Evolutionary conservation across 1,140 invertebrate species (phyloP), one percentile per base, ranked within the genome.

Genomic region (Conus ventricosus): DNA sequence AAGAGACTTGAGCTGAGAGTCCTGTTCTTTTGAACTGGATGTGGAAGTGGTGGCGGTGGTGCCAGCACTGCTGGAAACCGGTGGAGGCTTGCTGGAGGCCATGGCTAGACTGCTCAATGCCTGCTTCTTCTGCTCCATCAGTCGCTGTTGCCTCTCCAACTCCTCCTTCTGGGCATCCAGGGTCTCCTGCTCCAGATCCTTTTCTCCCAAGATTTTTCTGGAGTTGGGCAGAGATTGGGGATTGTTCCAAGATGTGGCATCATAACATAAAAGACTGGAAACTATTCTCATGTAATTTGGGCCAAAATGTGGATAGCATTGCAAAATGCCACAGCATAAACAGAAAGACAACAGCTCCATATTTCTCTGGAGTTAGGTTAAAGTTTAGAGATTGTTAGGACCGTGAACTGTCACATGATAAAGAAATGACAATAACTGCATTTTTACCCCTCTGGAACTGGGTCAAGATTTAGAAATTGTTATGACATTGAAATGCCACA

Each of bases 141-240:
- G 88, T 71, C 96, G 92, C 84, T 94, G 92, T 87, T 95, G 94
- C 78, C 98, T 96, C 93, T 99, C 98, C 91, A 97, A 97, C 95
- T 99, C 98, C 94, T 98, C 98, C 60, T 97, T 96, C 94, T 99
- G 98, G 5, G 98, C 98, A 51, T 97, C 97, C n/a, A 99, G 93
- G 10, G 98, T 99, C 13, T 97, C 97, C 90, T 98, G 97, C 93
- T 99, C 98, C 81, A 99, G 95, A 93, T 99, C 97, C 85, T 97
- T 97, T 92, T 99, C 98, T 93, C 97, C 97, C 96, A 99, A 97
- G 1, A 99, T 98, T 95, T 99, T 98, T 75, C 98, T 96, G 91
- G 98, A 91, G 91, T 82, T 78, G n/a, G 55, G 15, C 39, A 53
- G 39, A 39, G 39, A 39, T 39, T 39, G 17, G 55, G 55, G 23